Percentiles rank a stretch among this genome's conserved stretches.
Evolutionary conservation across 2,797 vertebrate species (phyloP).

Genomic region (Halcyon badia): DNA sequence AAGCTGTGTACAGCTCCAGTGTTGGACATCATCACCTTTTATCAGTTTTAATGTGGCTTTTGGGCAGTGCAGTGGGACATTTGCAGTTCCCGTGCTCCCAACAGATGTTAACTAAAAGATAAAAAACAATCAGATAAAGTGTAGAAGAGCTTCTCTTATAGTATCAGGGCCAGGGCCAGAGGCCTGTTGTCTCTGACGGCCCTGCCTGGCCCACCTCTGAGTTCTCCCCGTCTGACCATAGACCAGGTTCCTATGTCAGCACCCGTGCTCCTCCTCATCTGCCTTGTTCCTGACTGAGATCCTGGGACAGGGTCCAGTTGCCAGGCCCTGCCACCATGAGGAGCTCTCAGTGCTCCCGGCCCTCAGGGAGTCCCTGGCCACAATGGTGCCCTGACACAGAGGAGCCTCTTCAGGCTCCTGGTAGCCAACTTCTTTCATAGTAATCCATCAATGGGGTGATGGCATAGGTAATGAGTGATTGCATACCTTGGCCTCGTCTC

Average conservation of each 20-base stretch:
- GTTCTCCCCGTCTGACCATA: neutral
- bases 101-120: neutral
- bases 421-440: neutral
- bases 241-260: neutral
- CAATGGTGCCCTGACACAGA: neutral
- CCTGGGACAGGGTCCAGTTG: neutral
- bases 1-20: neutral
- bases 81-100: neutral
- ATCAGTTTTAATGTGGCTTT: neutral
- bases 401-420: neutral
- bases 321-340: fast-evolving
- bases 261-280: fast-evolving
- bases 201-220: neutral
- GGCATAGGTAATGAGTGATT: neutral
- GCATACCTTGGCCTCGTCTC: neutral
- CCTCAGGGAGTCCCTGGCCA: neutral
- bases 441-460: fast-evolving
- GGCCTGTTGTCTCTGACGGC: fast-evolving
- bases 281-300: neutral
- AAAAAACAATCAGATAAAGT: neutral
- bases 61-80: neutral
- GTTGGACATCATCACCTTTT: neutral
- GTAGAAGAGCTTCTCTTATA: neutral
- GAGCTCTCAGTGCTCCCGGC: fast-evolving
- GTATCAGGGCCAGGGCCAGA: neutral